A percentile compares a stretch with the other conserved stretches of the same genome.
Evolutionary conservation across 2,888 invertebrate species (phyloP).

Genomic region (Torymus auratus): DNA sequence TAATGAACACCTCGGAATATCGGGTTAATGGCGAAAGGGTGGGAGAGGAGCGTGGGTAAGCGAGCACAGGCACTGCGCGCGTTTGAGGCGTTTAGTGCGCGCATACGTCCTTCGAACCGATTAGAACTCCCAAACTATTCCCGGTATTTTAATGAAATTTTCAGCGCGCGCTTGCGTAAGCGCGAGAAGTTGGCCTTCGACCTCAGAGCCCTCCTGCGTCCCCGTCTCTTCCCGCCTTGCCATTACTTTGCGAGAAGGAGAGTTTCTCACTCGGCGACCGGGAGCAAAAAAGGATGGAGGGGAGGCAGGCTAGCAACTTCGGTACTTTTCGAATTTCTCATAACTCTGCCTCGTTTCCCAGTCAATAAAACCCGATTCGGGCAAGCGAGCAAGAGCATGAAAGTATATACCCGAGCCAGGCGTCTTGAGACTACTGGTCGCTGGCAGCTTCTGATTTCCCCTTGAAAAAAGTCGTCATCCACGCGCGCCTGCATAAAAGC

Average conservation of each 20-base stretch:
- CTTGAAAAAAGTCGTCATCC: slow-evolving; percentile 3
- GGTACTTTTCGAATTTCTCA: slow-evolving; percentile 56
- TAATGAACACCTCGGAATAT: slow-evolving; percentile 36
- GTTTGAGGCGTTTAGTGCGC: slow-evolving; percentile 47
- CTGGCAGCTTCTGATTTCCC: not conserved
- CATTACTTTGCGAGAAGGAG: slow-evolving; percentile 32
- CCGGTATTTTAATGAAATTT: slow-evolving; percentile 59
- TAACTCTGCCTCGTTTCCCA: slow-evolving; percentile 51
- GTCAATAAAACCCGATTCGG: slow-evolving; percentile 51
- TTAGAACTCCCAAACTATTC: slow-evolving; percentile 54
- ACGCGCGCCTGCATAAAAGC: not conserved
- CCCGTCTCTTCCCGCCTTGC: not conserved
- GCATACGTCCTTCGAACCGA: slow-evolving; percentile 52
- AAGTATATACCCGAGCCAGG: slow-evolving; percentile 12
- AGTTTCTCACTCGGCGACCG: slow-evolving; percentile 8
- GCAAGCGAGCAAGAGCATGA: not conserved
- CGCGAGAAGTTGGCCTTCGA: slow-evolving; percentile 45
- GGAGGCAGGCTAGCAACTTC: slow-evolving; percentile 30
- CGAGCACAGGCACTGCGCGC: slow-evolving; percentile 5
- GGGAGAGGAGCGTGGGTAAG: not conserved
- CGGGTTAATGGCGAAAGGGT: slow-evolving; percentile 27
- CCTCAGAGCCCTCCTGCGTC: slow-evolving; percentile 19
- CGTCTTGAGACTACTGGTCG: not conserved
- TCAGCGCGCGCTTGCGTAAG: slow-evolving; percentile 29
- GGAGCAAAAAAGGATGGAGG: not conserved